A percentile compares a stretch with the other conserved stretches of the same genome.
These are phyloP conservation scores for Pseudomugil tenellus DNA, from an alignment of 2,797 vertebrate species.

Conservation along the genomic window DNA sequence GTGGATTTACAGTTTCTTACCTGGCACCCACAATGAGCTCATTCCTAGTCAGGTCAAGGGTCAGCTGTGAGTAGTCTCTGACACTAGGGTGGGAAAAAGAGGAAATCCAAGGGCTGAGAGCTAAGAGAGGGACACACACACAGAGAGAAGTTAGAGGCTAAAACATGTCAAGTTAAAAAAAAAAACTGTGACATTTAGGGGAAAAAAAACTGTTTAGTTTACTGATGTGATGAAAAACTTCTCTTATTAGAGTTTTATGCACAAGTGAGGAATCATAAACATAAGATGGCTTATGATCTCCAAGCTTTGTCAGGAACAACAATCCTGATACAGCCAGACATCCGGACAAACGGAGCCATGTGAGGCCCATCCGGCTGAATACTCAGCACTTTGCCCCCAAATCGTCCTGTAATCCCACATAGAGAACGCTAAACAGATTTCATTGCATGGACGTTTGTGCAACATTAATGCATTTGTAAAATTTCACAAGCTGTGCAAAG, in stretches of 20 bases:
- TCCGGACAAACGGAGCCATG: slow-evolving; percentile 60
- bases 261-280: neutral
- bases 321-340: slow-evolving; percentile 71
- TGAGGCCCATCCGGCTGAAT: slow-evolving; percentile 31
- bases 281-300: neutral
- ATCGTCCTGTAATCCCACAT: slow-evolving; percentile 46
- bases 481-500: slow-evolving; percentile 47
- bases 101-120: slow-evolving; percentile 92
- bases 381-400: no score
- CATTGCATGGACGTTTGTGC: slow-evolving; percentile 30
- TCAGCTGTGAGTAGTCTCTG: slow-evolving; percentile 94
- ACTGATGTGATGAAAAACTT: neutral
- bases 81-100: slow-evolving; percentile 90
- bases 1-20: slow-evolving; percentile 81
- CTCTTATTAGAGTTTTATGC: neutral
- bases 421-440: slow-evolving; percentile 62
- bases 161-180: slow-evolving; percentile 11
- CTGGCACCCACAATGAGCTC: slow-evolving; percentile 98
- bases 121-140: slow-evolving; percentile 73
- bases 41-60: slow-evolving; percentile 94
- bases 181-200: slow-evolving; percentile 37
- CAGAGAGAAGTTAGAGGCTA: slow-evolving; percentile 11
- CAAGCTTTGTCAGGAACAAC: slow-evolving; percentile 46
- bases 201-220: neutral
- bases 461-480: slow-evolving; percentile 55